Conservation (phyloP, 53 echinoderm and acorn worm species). For the Holothuria scabra region DNA sequence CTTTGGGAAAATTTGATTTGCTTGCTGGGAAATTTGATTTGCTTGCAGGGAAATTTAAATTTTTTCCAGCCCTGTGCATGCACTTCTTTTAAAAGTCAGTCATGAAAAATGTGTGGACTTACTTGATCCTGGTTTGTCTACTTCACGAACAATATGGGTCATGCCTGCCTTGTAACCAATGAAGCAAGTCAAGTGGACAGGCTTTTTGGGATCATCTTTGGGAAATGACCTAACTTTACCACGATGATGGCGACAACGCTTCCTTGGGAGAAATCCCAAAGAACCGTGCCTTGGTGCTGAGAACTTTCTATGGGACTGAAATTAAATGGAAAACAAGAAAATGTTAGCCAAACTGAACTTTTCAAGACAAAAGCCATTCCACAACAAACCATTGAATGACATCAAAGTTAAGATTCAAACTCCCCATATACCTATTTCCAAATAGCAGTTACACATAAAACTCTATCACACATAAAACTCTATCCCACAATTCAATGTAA, state of each 20-base stretch:
- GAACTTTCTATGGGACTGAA: constrained; percentile 96
- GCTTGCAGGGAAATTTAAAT: too few species aligned
- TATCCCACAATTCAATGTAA: too few species aligned
- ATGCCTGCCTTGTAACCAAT: constrained; percentile 99
- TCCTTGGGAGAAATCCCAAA: constrained; percentile 96
- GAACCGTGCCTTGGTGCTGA: constrained; percentile 99
- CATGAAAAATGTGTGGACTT: constrained; percentile 41
- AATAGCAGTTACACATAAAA: too few species aligned
- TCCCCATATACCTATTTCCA: too few species aligned
- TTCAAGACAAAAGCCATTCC: neutral
- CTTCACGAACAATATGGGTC: constrained; percentile 93
- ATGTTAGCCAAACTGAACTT: neutral
- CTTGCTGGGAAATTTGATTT: too few species aligned
- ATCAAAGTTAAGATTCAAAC: too few species aligned
- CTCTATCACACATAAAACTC: too few species aligned
- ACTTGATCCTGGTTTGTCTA: constrained; percentile 99
- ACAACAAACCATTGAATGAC: neutral
- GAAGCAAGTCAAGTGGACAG: constrained; percentile 95
- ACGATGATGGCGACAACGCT: constrained; percentile 88
- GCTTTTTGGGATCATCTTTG: constrained; percentile 94
- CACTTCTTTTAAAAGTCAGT: too few species aligned
- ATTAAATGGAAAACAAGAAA: neutral
- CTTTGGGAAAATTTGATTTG: too few species aligned
- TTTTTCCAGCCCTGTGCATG: too few species aligned
- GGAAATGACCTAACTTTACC: constrained; percentile 99